phyloP scores from a whole-genome alignment of 2,888 invertebrate genomes.

The Polietes domitor region DNA sequence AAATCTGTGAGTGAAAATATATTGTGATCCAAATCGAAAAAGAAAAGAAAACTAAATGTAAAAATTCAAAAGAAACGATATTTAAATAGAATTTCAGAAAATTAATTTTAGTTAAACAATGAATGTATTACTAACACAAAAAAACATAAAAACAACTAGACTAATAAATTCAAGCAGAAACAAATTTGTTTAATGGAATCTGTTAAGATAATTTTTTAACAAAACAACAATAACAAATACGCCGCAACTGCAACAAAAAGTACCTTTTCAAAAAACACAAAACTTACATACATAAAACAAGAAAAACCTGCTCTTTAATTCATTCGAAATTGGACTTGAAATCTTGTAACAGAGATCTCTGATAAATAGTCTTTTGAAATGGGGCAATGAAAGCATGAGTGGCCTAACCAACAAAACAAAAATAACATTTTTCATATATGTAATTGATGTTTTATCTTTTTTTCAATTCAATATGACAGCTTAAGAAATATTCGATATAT shows the following conservation, averaged over 20 bases:
- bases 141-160: conserved; percentile 27
- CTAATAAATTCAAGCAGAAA: conserved; percentile 64
- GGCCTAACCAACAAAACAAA: background rate
- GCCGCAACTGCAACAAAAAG: conserved; percentile 58
- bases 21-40: conserved; percentile 59
- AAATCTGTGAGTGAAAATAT: conserved; percentile 67
- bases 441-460: too few species aligned
- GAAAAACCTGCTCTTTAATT: background rate
- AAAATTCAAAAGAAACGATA: conserved; percentile 23
- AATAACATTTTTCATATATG: too few species aligned
- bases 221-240: conserved; percentile 41
- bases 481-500: too few species aligned
- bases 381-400: too few species aligned
- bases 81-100: conserved; percentile 29
- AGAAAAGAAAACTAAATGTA: conserved; percentile 33
- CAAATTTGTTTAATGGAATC: conserved; percentile 71
- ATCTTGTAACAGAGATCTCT: conserved; percentile 19
- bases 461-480: too few species aligned
- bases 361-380: too few species aligned
- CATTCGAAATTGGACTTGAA: background rate
- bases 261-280: conserved; percentile 58
- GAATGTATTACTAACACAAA: conserved; percentile 51
- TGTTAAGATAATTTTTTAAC: conserved; percentile 64
- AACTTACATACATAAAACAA: conserved; percentile 43
- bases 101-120: conserved; percentile 53